Evolutionary conservation across 1,140 invertebrate genomes (phyloP).

Genomic region (Tyrophagus putrescentiae): DNA sequence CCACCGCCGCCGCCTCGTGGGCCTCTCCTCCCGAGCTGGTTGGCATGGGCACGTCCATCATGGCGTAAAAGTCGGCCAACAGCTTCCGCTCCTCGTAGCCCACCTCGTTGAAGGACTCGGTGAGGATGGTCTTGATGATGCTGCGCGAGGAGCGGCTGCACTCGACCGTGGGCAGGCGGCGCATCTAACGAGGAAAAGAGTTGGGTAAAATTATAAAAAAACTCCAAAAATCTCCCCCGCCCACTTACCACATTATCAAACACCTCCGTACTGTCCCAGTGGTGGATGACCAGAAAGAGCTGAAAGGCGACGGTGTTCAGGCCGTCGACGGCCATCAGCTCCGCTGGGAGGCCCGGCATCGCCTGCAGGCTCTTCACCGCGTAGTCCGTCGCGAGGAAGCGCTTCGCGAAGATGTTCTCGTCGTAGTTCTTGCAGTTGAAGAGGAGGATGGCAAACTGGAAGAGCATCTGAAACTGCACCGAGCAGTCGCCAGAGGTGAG

Average conservation of each 20-base stretch:
- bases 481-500: neutral
- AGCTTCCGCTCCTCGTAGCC: neutral
- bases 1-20: too few relatives aligned
- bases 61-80: neutral
- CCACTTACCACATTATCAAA: neutral
- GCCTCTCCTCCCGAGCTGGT: too few relatives aligned
- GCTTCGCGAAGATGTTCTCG: neutral
- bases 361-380: neutral
- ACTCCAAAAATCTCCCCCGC: neutral
- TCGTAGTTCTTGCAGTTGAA: slow-evolving; percentile 8
- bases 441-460: neutral
- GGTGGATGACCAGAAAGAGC: neutral
- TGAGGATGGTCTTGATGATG: too few relatives aligned
- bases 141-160: too few relatives aligned
- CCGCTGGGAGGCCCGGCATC: neutral
- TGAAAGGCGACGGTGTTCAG: neutral
- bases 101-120: neutral
- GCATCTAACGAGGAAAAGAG: neutral
- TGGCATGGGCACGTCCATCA: too few relatives aligned
- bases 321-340: neutral
- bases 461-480: neutral
- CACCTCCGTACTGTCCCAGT: neutral
- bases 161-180: neutral
- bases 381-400: neutral
- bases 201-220: neutral